A percentile compares a stretch with the other conserved stretches of the same genome.
These are phyloP conservation scores for Casuarius casuarius DNA, from an alignment of 2,113 vertebrate species.

Conservation along the genomic window DNA sequence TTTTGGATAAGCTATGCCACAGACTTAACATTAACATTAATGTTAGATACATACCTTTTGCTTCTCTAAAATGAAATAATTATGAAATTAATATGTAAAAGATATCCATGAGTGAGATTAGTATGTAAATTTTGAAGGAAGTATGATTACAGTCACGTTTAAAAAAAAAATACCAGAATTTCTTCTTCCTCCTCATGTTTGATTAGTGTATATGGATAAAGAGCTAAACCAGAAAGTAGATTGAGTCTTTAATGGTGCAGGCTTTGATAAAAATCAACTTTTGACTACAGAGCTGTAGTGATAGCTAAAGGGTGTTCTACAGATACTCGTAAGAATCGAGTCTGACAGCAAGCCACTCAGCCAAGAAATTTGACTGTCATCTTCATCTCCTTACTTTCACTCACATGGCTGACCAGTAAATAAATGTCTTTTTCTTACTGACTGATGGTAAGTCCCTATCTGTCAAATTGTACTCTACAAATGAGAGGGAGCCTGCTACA, in stretches of 20 bases:
- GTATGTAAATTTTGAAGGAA: background rate
- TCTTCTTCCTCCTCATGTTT: background rate
- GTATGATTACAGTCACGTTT: background rate
- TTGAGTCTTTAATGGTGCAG: background rate
- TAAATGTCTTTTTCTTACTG: constrained; percentile 72
- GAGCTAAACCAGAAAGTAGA: background rate
- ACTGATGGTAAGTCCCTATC: constrained; percentile 40
- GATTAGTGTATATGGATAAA: background rate
- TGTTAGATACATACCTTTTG: background rate
- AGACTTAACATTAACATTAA: background rate
- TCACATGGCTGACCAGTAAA: constrained; percentile 71
- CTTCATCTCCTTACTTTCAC: constrained; percentile 58
- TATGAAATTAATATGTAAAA: background rate
- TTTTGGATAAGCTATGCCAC: background rate
- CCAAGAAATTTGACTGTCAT: constrained; percentile 77
- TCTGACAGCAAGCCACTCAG: constrained; percentile 72
- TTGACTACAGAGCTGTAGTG: constrained; percentile 34
- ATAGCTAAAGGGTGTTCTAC: constrained; percentile 56
- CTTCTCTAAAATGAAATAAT: background rate
- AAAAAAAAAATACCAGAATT: background rate
- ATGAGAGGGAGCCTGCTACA: background rate
- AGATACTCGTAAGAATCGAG: constrained; percentile 62
- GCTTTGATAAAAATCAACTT: constrained; percentile 32
- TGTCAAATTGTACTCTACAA: constrained; percentile 48
- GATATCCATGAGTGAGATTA: background rate